Conservation (phyloP, 2,113 vertebrate species). For the Oryzias melastigma region DNA sequence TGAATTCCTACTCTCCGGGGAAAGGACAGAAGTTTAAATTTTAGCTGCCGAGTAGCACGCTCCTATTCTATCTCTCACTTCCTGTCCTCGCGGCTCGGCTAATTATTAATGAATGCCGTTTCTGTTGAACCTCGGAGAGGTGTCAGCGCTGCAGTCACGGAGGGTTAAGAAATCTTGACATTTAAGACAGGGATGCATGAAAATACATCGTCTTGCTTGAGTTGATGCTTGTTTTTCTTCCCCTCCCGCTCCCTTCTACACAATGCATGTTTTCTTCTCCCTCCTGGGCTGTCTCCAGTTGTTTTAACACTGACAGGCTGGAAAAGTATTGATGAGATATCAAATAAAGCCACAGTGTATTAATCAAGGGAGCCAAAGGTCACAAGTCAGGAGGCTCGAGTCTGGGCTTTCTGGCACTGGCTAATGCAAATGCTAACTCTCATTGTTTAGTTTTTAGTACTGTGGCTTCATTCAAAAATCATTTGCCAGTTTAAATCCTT, state of each 20-base stretch:
- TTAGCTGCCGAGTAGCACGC: conserved; percentile 32
- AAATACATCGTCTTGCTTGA: conserved; percentile 81
- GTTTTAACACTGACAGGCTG: conserved; percentile 75
- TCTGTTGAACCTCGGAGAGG: conserved; percentile 80
- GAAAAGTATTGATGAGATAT: conserved; percentile 72
- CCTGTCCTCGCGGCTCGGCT: conserved; percentile 67
- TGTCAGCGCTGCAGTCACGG: conserved; percentile 75
- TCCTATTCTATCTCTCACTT: conserved; percentile 34
- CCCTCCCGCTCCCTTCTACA: conserved; percentile 46
- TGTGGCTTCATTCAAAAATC: too few species aligned
- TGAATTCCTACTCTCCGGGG: conserved; percentile 63
- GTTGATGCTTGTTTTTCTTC: conserved; percentile 73
- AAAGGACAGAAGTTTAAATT: conserved; percentile 60
- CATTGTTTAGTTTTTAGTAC: too few species aligned
- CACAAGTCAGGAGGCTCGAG: conserved; percentile 58
- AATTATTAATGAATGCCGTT: conserved; percentile 81
- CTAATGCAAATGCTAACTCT: conserved; percentile 54
- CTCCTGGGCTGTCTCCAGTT: conserved; percentile 70
- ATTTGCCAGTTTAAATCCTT: too few species aligned
- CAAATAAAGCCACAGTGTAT: conserved; percentile 69
- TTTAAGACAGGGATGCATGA: conserved; percentile 82
- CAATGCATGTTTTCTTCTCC: conserved; percentile 73
- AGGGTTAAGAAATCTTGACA: conserved; percentile 79
- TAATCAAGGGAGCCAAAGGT: conserved; percentile 66
- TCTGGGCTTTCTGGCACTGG: conserved; percentile 41